These are phyloP conservation scores for Augiades crinisus DNA, from an alignment of 2,888 invertebrate species.

Conservation along the genomic window DNA sequence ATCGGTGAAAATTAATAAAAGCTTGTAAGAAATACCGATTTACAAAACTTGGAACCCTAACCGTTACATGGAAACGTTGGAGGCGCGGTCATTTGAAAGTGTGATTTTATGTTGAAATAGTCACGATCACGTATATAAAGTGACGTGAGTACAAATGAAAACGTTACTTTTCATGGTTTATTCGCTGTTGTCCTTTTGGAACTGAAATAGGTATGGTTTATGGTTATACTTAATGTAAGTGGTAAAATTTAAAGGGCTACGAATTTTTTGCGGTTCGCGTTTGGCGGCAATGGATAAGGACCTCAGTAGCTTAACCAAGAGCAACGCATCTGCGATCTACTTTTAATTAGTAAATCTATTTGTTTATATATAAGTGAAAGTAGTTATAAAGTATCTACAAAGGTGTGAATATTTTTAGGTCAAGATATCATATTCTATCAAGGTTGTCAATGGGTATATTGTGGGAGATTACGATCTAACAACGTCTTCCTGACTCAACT, in stretches of 20 bases:
- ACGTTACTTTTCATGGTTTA: neutral
- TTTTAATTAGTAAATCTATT: no score
- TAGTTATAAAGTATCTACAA: neutral
- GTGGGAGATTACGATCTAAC: slow-evolving; percentile 13
- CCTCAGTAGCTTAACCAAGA: no score
- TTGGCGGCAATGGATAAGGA: no score
- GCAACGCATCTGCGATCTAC: no score
- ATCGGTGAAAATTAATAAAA: no score
- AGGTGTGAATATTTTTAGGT: neutral
- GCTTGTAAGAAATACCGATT: no score
- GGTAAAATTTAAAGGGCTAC: no score
- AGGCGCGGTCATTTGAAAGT: neutral
- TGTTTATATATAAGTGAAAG: no score
- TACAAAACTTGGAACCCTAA: no score
- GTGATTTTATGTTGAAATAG: neutral
- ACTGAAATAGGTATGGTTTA: no score
- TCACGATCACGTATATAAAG: neutral
- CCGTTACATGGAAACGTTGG: neutral
- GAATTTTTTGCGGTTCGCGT: no score
- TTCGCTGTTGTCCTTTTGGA: neutral
- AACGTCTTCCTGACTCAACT: slow-evolving; percentile 7
- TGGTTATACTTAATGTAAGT: no score
- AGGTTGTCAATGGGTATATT: slow-evolving; percentile 10
- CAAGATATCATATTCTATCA: slow-evolving; percentile 1
- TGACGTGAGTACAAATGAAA: neutral